Conservation (phyloP, 2,113 vertebrate species). For the Syngnathus floridae region DNA sequence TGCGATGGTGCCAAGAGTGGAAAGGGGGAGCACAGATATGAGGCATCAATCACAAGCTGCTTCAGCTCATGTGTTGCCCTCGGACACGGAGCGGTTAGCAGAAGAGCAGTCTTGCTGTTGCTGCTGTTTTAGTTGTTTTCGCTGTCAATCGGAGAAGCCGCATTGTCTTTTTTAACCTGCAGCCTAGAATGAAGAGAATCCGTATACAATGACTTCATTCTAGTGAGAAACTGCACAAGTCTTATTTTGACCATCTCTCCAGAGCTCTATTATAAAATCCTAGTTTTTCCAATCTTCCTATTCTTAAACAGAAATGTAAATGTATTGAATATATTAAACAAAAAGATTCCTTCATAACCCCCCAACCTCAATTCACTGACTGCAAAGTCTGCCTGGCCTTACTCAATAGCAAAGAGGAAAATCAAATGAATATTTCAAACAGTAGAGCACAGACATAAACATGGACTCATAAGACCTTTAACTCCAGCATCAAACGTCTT, state of each 20-base stretch:
- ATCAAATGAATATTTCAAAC: neutral
- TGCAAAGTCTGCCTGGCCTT: neutral
- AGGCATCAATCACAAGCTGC: constrained; percentile 46
- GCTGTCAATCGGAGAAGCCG: constrained; percentile 8
- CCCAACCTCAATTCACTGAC: neutral
- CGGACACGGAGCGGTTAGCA: constrained; percentile 13
- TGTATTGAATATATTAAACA: no score
- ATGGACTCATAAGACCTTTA: neutral
- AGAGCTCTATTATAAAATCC: no score
- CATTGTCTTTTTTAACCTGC: constrained; percentile 2
- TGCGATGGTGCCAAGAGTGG: constrained; percentile 20
- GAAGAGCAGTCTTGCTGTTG: constrained; percentile 7
- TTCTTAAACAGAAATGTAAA: constrained; percentile 19
- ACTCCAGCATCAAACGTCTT: neutral
- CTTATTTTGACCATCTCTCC: no score
- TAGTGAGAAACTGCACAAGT: no score
- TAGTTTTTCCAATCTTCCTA: neutral
- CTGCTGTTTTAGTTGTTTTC: constrained; percentile 11
- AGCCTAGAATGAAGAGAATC: constrained; percentile 5
- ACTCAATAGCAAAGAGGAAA: neutral
- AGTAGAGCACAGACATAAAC: neutral
- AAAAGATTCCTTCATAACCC: no score
- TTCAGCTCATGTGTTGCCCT: constrained; percentile 23
- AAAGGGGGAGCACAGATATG: constrained; percentile 28
- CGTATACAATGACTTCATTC: no score